A percentile compares a stretch with the other conserved stretches of the same genome.
Evolutionary conservation across 2,113 vertebrate genomes (phyloP).

Genomic region (Microcebus tavaratra): DNA sequence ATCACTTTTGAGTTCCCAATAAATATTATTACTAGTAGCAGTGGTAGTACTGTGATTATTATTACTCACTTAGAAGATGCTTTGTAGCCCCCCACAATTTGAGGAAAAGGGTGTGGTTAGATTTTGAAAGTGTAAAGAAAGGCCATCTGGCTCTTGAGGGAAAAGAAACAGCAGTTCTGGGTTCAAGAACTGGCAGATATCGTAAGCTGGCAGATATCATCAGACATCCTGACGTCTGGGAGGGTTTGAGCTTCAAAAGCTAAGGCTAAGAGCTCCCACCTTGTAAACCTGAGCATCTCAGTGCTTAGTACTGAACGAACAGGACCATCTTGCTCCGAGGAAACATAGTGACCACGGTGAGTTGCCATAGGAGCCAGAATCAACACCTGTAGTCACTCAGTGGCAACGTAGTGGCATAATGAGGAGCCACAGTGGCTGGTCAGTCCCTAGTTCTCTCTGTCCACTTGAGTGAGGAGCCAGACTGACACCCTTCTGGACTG

Average conservation of each 20-base stretch:
- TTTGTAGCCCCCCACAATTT: not conserved
- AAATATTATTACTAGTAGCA: not conserved
- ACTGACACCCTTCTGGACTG: not conserved
- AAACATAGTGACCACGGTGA: not conserved
- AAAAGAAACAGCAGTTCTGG: not conserved
- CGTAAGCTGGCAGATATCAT: not conserved
- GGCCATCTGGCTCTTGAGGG: not conserved
- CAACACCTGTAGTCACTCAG: not conserved
- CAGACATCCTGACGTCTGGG: not conserved
- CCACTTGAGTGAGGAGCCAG: not conserved
- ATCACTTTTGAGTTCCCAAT: not conserved
- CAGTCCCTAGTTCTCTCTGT: not conserved
- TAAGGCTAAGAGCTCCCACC: not conserved
- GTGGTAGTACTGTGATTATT: not conserved
- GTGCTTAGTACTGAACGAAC: not conserved
- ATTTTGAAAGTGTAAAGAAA: not conserved
- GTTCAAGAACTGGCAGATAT: not conserved
- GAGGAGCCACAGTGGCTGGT: not conserved
- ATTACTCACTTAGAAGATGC: not conserved
- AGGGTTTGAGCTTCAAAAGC: not conserved
- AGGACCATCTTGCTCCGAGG: not conserved
- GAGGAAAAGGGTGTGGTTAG: not conserved
- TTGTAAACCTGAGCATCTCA: not conserved
- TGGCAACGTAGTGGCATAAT: too few species aligned
- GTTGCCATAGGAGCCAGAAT: not conserved